Base-by-base conservation (phyloP, 30 jellyfish, hydroid and myxozoan genomes). In the Phacellophora camtschatica region DNA sequence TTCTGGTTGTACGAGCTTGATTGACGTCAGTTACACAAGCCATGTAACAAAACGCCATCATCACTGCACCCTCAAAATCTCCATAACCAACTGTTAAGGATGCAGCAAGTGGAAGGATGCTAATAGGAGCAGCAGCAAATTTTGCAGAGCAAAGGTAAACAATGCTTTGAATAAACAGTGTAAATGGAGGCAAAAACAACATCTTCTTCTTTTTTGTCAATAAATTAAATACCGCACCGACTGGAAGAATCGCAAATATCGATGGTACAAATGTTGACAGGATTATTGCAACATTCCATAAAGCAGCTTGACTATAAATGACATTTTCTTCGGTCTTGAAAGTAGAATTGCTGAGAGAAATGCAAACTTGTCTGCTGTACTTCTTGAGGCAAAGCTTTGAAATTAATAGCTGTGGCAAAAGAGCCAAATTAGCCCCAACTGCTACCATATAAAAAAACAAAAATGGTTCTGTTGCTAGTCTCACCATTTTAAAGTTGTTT, bases 21-120 rank as follows among this genome's bases (percentile, higher is more conserved):
- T 83, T 77, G 5, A 43, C 33, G 2, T 22, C 63, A 16, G 95
- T 67, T 27, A 83, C 86, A 49, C 81, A 68, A 1, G 95, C 88
- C 95, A 83, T 55, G 28, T 83, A 83, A 23, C 84, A 45, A 34
- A 56, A 83, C 28, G 83, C 83, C 13, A 83, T 46, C 87, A 83
- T 70, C 28, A 83, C 71, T 4, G 73, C 77, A 1, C 88, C 95
- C 63, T 70, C 83, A 5, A 69, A 24, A 48, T 71, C 95, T 29
- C 86, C 95, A 37, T 9, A 69, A 8, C 63, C 8, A 57, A 69
- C 19, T 0, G 83, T 83, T 5, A 83, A 12, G 9, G 83, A 33
- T 5, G 95, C 45, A 15, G 77, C 95, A 32, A 71, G 32, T 1
- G 74, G 83, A 55, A 83, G 59, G 1, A 55, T 70, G 4, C 77